Evolutionary conservation across 2,888 invertebrate genomes (phyloP), one percentile per base, ranked within the genome.

Genomic region (Euproctis similis): DNA sequence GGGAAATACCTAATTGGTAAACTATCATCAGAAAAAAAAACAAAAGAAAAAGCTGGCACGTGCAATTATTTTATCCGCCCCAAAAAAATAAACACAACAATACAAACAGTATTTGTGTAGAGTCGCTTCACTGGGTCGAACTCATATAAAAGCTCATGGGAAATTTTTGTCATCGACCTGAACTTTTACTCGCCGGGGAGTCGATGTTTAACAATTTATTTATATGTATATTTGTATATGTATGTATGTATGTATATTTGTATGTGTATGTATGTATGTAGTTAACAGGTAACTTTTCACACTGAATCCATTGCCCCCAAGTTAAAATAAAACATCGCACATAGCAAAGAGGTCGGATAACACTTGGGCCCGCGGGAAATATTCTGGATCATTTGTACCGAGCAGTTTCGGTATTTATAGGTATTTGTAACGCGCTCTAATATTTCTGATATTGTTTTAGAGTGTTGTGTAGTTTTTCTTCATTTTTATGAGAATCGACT

Each of bases 341-440:
- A 52, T 48, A n/a, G 46, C 40, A 26, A 26, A 21, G 12, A 31
- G 39, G 42, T 40, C 37, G 45, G 42, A 48, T 41, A 39, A 42
- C 44, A 31, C 32, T 34, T 43, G 36, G 42, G 48, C 58, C 48
- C 53, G 26, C 41, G 59, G 65, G 60, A 64, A 60, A 57, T 60
- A 55, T 58, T 57, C 59, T 53, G 55, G 60, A 68, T 65, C 57
- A 61, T 66, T 67, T 61, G 51, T 56, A 59, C 63, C 57, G n/a
- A 53, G 51, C 57, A 49, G 44, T 48, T 42, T 49, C 41, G 38
- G 53, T 55, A 52, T 53, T 57, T 59, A 60, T 56, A 56, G 56
- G 61, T 39, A 52, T n/a, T n/a, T n/a, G n/a, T n/a, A n/a, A n/a
- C n/a, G n/a, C n/a, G n/a, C n/a, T n/a, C n/a, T n/a, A n/a, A n/a